Evolutionary conservation across 2,113 vertebrate genomes (phyloP).

Genomic region (Chaetorhynchus papuensis): DNA sequence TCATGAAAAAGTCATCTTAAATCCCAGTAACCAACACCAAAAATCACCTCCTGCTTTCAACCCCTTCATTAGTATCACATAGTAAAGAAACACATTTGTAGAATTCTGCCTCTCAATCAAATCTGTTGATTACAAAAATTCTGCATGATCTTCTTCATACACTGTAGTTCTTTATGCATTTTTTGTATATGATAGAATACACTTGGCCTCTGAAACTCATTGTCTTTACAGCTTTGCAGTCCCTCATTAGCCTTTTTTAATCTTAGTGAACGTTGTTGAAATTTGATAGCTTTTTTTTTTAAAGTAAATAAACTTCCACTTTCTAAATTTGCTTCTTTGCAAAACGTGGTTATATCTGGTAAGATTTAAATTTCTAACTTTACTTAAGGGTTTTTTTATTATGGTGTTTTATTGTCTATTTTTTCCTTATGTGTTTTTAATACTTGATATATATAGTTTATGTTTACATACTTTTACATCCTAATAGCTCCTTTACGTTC

Average conservation of each 20-base stretch:
- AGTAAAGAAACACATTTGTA: background rate
- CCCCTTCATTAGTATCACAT: background rate
- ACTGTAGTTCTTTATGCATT: background rate
- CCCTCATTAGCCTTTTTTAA: background rate
- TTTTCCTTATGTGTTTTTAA: background rate
- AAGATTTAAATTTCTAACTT: background rate
- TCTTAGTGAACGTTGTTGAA: background rate
- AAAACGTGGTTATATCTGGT: background rate
- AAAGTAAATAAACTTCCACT: background rate
- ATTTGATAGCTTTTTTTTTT: background rate
- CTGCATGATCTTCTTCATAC: background rate
- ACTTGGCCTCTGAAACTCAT: background rate
- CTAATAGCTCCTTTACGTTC: background rate
- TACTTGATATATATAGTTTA: background rate
- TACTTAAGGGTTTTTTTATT: background rate
- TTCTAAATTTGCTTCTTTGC: background rate
- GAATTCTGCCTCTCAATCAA: background rate
- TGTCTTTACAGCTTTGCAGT: background rate
- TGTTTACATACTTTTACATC: background rate
- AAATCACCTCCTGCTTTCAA: background rate
- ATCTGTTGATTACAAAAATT: background rate
- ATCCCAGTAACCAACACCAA: background rate
- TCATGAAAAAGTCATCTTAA: background rate
- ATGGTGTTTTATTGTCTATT: background rate
- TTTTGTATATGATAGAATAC: background rate